Evolutionary conservation across 2,797 vertebrate species (phyloP).

Genomic region (Rhinatrema bivittatum): DNA sequence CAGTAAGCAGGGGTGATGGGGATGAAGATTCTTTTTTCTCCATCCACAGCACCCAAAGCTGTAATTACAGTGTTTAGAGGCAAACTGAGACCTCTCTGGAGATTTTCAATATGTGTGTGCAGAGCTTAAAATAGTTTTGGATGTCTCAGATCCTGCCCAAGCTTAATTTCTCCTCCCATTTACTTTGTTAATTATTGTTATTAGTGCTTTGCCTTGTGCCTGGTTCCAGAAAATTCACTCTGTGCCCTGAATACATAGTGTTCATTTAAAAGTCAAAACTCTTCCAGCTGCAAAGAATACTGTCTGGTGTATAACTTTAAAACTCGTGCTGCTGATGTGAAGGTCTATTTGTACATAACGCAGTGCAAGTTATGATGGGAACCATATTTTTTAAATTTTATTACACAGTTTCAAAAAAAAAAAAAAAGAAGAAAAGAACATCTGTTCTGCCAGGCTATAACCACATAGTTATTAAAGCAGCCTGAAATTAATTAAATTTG

Average conservation of each 20-base stretch:
- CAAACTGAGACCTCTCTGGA: constrained; percentile 28
- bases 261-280: constrained; percentile 15
- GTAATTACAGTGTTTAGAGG: constrained; percentile 27
- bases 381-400: not conserved
- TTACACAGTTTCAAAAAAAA: no score
- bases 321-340: not conserved
- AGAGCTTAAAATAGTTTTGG: constrained; percentile 19
- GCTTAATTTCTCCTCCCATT: constrained; percentile 19
- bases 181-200: constrained; percentile 23
- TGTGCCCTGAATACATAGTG: constrained; percentile 11
- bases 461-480: not conserved
- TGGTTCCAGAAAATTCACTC: constrained; percentile 1
- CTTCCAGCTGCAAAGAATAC: not conserved
- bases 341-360: not conserved
- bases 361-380: not conserved
- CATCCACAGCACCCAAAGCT: not conserved
- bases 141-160: constrained; percentile 17
- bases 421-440: constrained; percentile 3
- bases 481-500: constrained; percentile 18
- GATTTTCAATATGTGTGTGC: constrained; percentile 20
- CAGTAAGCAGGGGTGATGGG: not conserved
- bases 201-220: constrained; percentile 24
- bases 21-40: not conserved
- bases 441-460: constrained; percentile 6
- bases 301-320: not conserved